Evolutionary conservation across 2,113 vertebrate species (phyloP), one percentile per base, ranked within the genome.

Genomic region (Albula goreensis): DNA sequence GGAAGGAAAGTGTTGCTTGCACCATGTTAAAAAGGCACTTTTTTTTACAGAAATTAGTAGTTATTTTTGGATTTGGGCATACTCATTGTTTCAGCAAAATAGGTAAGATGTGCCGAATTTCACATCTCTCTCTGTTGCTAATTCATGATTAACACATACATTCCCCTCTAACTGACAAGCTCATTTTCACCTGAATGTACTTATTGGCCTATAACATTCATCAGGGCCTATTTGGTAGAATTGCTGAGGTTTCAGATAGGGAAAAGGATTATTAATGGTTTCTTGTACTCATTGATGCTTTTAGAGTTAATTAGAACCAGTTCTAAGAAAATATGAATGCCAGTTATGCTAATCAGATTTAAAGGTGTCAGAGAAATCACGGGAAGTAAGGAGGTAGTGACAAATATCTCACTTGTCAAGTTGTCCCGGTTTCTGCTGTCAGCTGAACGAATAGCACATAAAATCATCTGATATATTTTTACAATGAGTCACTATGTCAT

Each of bases 361-460:
- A 22, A 86, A 81, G 82, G 86, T 90, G 90, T 89, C 88, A 87
- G 87, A 90, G 86, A 89, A 85, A 90, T 90, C 50, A 83, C 87
- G 88, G 89, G 88, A 91, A 90, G 88, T 90, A 90, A 89, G 87
- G 87, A 89, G 89, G 90, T 88, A 90, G 88, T 90, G 89, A 88
- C 84, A 89, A 89, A 89, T 87, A 87, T 87, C 88, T 88, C 87
- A 89, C 89, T 90, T 86, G 87, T 86, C 86, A 83, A 86, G 88
- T 85, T 91, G 85, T 85, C 82, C 80, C 60, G 85, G 88, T 87
- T 90, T 89, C 86, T 87, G 84, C 85, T 87, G 88, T 86, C 80
- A 86, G 89, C 87, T 83, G 83, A 88, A 90, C 79, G 80, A 90
- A 86, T 83, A 81, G 90, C 87, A 88, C 87, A 88, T 60, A 63